A percentile compares a stretch with the other conserved stretches of the same genome.
phyloP scores from a whole-genome alignment of 2,797 vertebrate genomes.

The Gallinago nigripennis region DNA sequence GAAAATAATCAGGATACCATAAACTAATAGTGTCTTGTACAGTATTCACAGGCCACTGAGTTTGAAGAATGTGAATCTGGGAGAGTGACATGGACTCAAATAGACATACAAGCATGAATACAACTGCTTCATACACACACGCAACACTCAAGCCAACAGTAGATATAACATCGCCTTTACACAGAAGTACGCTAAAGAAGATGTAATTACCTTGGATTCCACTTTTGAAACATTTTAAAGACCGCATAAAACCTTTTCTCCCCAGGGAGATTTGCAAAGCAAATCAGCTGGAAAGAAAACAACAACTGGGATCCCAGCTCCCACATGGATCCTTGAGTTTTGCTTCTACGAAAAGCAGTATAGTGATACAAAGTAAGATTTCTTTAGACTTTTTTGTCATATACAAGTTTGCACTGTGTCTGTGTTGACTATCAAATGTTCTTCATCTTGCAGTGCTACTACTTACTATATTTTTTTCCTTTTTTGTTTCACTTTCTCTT shows the following conservation, averaged over 20 bases:
- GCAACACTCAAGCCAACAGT: not conserved
- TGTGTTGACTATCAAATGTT: not conserved
- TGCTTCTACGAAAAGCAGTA: not conserved
- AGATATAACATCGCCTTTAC: not conserved
- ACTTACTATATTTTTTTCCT: not conserved
- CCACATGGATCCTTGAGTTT: fast-evolving
- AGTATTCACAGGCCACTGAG: not conserved
- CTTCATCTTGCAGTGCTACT: not conserved
- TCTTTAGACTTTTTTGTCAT: not conserved
- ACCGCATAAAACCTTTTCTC: not conserved
- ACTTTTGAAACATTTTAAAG: not conserved
- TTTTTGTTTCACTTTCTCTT: not conserved
- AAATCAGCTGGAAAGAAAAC: not conserved
- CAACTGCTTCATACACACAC: not conserved
- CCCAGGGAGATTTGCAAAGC: not conserved
- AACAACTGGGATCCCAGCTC: not conserved
- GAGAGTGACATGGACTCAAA: not conserved
- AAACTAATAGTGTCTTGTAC: not conserved
- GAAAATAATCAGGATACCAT: not conserved
- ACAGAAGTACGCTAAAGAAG: not conserved
- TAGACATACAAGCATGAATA: not conserved
- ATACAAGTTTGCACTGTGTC: not conserved
- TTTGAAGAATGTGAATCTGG: not conserved
- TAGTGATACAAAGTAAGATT: not conserved
- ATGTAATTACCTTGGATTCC: not conserved